A percentile compares a stretch with the other conserved stretches of the same genome.
Conservation (phyloP, 2,113 vertebrate species). For the Lucifuga dentata region DNA sequence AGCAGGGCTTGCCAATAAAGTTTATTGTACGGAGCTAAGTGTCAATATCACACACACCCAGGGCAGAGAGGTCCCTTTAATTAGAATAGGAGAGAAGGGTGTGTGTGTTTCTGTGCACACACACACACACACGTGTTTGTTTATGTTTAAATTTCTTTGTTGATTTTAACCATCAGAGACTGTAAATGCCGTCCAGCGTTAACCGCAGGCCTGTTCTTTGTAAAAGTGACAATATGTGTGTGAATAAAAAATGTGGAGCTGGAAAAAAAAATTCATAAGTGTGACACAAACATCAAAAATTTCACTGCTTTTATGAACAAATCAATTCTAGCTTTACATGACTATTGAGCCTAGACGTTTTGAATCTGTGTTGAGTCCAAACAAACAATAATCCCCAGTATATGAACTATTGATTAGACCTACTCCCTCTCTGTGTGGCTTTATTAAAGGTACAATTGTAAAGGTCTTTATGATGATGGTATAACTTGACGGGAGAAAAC, state of each 20-base stretch:
- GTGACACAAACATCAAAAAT: conserved; percentile 61
- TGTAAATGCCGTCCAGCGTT: conserved; percentile 40
- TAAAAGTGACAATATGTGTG: conserved; percentile 31
- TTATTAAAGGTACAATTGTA: conserved; percentile 74
- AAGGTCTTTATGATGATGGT: conserved; percentile 72
- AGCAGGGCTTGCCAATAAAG: conserved; percentile 99
- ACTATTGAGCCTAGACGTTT: conserved; percentile 64
- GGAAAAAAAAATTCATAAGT: conserved; percentile 39
- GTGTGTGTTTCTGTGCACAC: conserved; percentile 63
- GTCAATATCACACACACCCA: conserved; percentile 98
- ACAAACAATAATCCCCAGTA: conserved; percentile 75
- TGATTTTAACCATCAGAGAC: conserved; percentile 46
- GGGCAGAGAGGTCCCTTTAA: conserved; percentile 93
- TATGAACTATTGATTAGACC: conserved; percentile 79
- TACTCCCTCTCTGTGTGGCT: conserved; percentile 64
- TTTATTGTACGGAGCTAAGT: conserved; percentile 99
- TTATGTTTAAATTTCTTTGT: conserved; percentile 42
- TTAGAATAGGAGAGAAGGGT: conserved; percentile 96
- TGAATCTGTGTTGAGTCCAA: conserved; percentile 66
- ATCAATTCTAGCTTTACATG: conserved; percentile 75
- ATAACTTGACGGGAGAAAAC: conserved; percentile 61
- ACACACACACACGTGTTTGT: too few relatives aligned
- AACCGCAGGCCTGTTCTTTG: conserved; percentile 38
- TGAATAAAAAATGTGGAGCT: conserved; percentile 41
- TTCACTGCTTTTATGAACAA: conserved; percentile 69